Conservation (phyloP, 2,888 invertebrate genomes). For the Euspilapteryx auroguttella region DNA sequence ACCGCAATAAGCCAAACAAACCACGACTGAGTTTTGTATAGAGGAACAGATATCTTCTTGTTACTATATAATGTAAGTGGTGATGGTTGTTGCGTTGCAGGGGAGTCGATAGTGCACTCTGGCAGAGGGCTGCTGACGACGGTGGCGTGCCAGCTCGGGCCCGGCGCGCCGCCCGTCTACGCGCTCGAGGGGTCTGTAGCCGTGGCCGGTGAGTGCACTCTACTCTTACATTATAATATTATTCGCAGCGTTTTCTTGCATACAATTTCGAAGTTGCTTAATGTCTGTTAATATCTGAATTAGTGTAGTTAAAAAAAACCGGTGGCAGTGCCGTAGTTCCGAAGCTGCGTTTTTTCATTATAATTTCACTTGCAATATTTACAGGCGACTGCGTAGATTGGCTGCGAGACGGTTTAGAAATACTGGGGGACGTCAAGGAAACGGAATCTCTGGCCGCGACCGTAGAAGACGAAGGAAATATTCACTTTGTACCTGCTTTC, state of each 20-base stretch:
- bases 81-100: no score
- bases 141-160: constrained; percentile 87
- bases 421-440: constrained; percentile 69
- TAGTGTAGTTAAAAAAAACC: no score
- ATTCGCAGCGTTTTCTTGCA: background rate
- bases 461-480: constrained; percentile 67
- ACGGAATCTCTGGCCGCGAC: constrained; percentile 54
- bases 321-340: no score
- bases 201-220: constrained; percentile 64
- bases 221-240: background rate
- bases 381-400: constrained; percentile 82
- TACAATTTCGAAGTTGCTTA: no score
- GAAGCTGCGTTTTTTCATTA: no score
- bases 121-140: constrained; percentile 88
- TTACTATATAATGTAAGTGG: no score
- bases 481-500: constrained; percentile 97
- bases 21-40: no score
- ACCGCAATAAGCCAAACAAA: no score
- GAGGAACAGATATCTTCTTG: no score
- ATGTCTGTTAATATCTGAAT: no score
- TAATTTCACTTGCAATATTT: no score
- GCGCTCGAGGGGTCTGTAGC: constrained; percentile 92
- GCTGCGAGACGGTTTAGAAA: constrained; percentile 83
- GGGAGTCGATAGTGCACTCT: constrained; percentile 74
- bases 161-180: constrained; percentile 73